Conservation (phyloP, 2,113 vertebrate genomes). For the Perccottus glenii region DNA sequence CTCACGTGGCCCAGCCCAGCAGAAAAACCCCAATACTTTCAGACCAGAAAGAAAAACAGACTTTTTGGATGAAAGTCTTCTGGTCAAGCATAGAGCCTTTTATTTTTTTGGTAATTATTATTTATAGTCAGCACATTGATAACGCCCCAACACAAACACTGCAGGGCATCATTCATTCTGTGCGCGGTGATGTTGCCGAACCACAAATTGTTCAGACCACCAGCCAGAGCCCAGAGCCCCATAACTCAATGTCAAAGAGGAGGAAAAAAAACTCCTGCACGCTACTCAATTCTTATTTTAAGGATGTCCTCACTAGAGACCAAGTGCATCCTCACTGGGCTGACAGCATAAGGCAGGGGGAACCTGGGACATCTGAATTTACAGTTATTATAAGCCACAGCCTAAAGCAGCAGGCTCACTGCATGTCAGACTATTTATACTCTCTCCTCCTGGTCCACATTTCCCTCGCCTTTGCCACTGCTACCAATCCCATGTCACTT, state of each 20-base stretch:
- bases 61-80: slow-evolving; percentile 75
- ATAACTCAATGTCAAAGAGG: slow-evolving; percentile 82
- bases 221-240: slow-evolving; percentile 79
- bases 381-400: slow-evolving; percentile 76
- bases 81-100: slow-evolving; percentile 76
- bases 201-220: slow-evolving; percentile 84
- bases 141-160: slow-evolving; percentile 84
- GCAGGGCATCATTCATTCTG: slow-evolving; percentile 80
- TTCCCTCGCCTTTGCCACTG: slow-evolving; percentile 54
- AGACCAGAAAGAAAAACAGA: slow-evolving; percentile 77
- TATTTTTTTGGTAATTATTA: slow-evolving; percentile 80
- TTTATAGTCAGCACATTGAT: slow-evolving; percentile 83
- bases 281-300: slow-evolving; percentile 75
- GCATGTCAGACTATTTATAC: slow-evolving; percentile 72
- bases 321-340: slow-evolving; percentile 67
- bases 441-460: slow-evolving; percentile 52
- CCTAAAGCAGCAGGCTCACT: slow-evolving; percentile 57
- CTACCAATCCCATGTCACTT: slow-evolving; percentile 64
- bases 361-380: slow-evolving; percentile 72
- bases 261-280: slow-evolving; percentile 60
- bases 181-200: slow-evolving; percentile 74
- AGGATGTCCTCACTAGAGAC: slow-evolving; percentile 70
- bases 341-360: slow-evolving; percentile 62
- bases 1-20: slow-evolving; percentile 67
- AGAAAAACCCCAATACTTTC: slow-evolving; percentile 71